These are phyloP conservation scores for Drosophila miranda DNA, from an alignment of 1,140 invertebrate species.

Conservation along the genomic window DNA sequence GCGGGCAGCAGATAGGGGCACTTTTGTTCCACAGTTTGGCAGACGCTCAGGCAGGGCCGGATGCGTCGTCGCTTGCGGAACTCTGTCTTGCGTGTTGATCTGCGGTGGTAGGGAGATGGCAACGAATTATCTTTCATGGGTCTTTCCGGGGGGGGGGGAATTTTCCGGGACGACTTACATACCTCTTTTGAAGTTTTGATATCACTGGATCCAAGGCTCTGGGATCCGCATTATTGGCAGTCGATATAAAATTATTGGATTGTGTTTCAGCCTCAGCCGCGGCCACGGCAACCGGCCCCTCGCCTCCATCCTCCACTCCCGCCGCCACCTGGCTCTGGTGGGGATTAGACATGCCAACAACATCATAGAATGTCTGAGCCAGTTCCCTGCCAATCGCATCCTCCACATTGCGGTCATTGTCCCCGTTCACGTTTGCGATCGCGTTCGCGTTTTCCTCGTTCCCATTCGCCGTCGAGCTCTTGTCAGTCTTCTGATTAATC, in stretches of 20 bases:
- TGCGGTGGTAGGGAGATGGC: not conserved
- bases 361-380: constrained; percentile 70
- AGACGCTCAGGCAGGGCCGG: constrained; percentile 89
- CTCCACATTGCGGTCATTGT: constrained; percentile 47
- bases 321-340: constrained; percentile 12
- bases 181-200: constrained; percentile 82
- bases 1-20: constrained; percentile 94
- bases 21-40: constrained; percentile 93
- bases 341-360: constrained; percentile 58
- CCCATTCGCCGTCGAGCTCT: constrained; percentile 29
- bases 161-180: constrained; percentile 14
- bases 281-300: constrained; percentile 1
- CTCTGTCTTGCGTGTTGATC: constrained; percentile 81
- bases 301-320: not conserved
- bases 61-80: constrained; percentile 78
- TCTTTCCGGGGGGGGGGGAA: too few species aligned
- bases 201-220: constrained; percentile 80
- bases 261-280: constrained; percentile 49
- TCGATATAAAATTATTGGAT: constrained; percentile 82
- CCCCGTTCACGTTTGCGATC: constrained; percentile 13
- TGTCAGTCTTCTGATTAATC: constrained; percentile 76
- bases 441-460: constrained; percentile 23
- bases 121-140: not conserved
- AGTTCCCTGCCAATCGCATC: constrained; percentile 46
- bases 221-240: constrained; percentile 82